These are phyloP conservation scores for Onthophagus sagittarius DNA, from an alignment of 2,888 invertebrate species.

Conservation along the genomic window DNA sequence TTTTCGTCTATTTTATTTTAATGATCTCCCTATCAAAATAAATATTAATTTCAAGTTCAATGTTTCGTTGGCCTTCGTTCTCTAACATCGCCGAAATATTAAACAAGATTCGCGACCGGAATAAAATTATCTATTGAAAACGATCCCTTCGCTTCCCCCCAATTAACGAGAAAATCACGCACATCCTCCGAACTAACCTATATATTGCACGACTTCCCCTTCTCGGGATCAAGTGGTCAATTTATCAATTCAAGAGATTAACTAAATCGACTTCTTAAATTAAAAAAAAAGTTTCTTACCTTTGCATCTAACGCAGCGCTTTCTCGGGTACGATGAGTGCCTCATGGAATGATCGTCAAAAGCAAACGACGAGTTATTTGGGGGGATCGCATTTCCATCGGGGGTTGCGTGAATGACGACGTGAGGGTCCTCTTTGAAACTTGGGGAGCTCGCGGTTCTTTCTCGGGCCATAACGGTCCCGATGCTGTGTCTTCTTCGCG, in stretches of 20 bases:
- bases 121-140: not conserved
- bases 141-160: not conserved
- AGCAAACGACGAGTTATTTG: slow-evolving; percentile 18
- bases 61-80: not conserved
- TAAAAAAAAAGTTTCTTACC: slow-evolving; percentile 35
- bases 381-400: slow-evolving; percentile 31
- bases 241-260: slow-evolving; percentile 2
- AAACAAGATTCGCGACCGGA: not conserved
- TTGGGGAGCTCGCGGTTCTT: slow-evolving; percentile 40
- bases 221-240: slow-evolving; percentile 3
- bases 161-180: not conserved
- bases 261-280: not conserved
- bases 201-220: not conserved
- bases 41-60: not conserved
- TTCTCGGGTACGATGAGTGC: slow-evolving; percentile 46
- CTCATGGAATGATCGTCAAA: slow-evolving; percentile 45
- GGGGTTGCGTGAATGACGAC: slow-evolving; percentile 37
- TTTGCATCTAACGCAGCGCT: slow-evolving; percentile 43
- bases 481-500: slow-evolving; percentile 61
- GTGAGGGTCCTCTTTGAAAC: slow-evolving; percentile 42
- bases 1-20: too few species aligned
- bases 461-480: slow-evolving; percentile 58
- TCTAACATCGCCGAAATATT: not conserved
- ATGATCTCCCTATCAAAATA: too few species aligned
- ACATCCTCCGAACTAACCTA: not conserved